Base-by-base conservation (phyloP, 2,888 invertebrate genomes). In the Xestia xanthographa region DNA sequence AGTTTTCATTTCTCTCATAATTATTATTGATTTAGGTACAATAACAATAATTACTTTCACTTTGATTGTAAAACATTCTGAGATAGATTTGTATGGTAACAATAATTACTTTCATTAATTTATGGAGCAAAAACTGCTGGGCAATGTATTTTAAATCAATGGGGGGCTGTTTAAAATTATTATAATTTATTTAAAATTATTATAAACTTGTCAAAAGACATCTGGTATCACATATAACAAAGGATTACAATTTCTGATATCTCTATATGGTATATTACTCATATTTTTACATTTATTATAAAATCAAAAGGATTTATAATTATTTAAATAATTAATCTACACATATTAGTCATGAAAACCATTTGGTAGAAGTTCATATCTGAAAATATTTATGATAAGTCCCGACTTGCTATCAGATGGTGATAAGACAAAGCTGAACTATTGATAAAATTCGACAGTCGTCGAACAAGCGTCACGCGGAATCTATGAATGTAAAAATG, bases 401-500 rank as follows among this genome's bases (percentile, higher is more conserved):
- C 75, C 75, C 67, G 70, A 83, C 83, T 84, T 86, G 81, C 79
- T 93, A 94, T 94, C 94, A 87, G 90, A 91, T 91, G 89, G 80
- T 88, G 95, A 95, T 95, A 95, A 93, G 82, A 90, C 89, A 90
- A 80, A 92, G 91, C 91, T 87, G 88, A 86, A 89, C 88, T 88
- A 90, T 91, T 92, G 95, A 95, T 95, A 95, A 93, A 82, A 75
- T 87, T 87, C 83, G 82, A 80, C 92, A 95, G 94, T 95, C 90
- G 90, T 91, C 76, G 83, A 86, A 84, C 72, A 84, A 86, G 86
- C 89, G 87, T 90, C 86, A 87, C 87, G 85, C 88, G 78, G 85
- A 85, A 87, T 79, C 84, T 87, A 89, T 91, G 87, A 82, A 90
- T 91, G 88, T 91, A 84, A 88, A 84, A 81, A 84, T 86, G 87